Conservation (phyloP, 1,140 invertebrate genomes). For the Caenorhabditis latens region DNA sequence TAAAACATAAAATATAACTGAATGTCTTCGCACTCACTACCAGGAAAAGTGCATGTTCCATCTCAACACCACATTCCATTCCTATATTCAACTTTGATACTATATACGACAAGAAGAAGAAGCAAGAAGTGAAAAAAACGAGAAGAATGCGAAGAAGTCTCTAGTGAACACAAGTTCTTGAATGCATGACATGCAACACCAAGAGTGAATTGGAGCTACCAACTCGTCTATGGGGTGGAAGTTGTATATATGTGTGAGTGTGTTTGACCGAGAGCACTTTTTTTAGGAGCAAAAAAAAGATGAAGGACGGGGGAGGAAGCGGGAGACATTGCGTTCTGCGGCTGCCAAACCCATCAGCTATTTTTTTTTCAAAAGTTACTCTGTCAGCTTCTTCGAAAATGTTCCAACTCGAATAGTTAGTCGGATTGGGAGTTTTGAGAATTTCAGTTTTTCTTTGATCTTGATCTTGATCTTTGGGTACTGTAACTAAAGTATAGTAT, state of each 20-base stretch:
- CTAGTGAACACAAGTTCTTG: constrained; percentile 55
- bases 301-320: constrained; percentile 9
- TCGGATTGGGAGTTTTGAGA: background rate
- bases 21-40: background rate
- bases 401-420: background rate
- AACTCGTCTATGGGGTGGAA: constrained; percentile 22
- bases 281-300: constrained; percentile 33
- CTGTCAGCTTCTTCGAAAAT: constrained; percentile 18
- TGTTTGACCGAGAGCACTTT: constrained; percentile 55
- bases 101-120: background rate
- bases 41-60: constrained; percentile 14
- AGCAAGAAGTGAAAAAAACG: background rate
- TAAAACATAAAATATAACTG: constrained; percentile 27
- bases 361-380: constrained; percentile 34
- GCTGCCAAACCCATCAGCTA: constrained; percentile 54
- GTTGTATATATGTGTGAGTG: constrained; percentile 56
- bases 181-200: constrained; percentile 56
- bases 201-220: constrained; percentile 51
- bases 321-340: constrained; percentile 50
- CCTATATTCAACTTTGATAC: background rate
- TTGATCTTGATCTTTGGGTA: too few species aligned
- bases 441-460: background rate
- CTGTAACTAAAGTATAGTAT: background rate
- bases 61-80: background rate
- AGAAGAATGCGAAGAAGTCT: constrained; percentile 37